phyloP scores from a whole-genome alignment of 2,888 invertebrate species.

The Callosobruchus maculatus region DNA sequence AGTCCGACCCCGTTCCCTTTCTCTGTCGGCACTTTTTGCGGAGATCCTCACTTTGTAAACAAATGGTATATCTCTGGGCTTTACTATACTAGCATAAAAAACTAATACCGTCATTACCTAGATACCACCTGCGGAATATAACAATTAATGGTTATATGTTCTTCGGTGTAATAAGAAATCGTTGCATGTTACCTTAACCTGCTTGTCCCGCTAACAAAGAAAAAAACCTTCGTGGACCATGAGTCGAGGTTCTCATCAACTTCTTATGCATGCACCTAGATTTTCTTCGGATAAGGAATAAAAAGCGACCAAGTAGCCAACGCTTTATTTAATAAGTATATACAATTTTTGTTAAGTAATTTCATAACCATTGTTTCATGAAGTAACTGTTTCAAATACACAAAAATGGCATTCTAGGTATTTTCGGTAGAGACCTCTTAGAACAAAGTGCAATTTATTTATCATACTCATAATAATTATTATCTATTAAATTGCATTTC shows the following conservation, averaged over 20 bases:
- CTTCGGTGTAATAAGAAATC: background rate
- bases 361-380: no score
- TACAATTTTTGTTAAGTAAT: background rate
- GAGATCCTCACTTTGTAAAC: no score
- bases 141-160: background rate
- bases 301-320: background rate
- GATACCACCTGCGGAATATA: background rate
- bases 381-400: no score
- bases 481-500: no score
- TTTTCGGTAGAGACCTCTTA: no score
- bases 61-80: no score
- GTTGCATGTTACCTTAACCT: background rate
- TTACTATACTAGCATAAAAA: no score
- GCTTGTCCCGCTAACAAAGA: background rate
- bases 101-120: background rate
- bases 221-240: background rate
- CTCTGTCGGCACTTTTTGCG: no score
- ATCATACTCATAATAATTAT: no score
- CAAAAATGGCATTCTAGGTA: no score
- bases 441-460: no score
- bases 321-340: background rate
- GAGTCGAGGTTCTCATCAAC: background rate
- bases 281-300: background rate
- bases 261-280: background rate
- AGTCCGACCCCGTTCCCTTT: no score